A percentile compares a stretch with the other conserved stretches of the same genome.
phyloP scores from a whole-genome alignment of 2,888 invertebrate species.

The Cephalotes varians region DNA sequence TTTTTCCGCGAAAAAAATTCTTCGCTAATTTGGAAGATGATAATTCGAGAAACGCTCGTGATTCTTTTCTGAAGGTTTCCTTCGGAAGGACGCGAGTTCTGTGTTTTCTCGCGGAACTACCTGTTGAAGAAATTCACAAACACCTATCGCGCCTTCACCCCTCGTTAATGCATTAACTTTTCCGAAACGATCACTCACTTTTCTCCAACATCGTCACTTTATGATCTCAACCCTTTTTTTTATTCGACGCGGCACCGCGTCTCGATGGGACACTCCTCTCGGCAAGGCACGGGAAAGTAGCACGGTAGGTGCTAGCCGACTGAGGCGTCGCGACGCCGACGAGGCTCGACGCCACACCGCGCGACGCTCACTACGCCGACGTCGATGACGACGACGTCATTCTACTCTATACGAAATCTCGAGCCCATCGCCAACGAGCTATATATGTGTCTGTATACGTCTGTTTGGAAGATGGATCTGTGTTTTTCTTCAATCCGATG shows the following conservation, averaged over 20 bases:
- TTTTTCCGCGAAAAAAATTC: not conserved
- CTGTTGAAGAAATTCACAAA: slow-evolving; percentile 68
- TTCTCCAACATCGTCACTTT: slow-evolving; percentile 80
- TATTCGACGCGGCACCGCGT: slow-evolving; percentile 6
- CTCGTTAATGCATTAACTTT: slow-evolving; percentile 1
- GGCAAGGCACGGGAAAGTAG: slow-evolving; percentile 41
- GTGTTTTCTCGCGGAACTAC: slow-evolving; percentile 57
- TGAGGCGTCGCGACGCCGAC: slow-evolving; percentile 83
- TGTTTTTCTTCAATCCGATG: not conserved
- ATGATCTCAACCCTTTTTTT: slow-evolving; percentile 8
- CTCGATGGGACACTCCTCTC: slow-evolving; percentile 34
- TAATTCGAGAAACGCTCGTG: not conserved
- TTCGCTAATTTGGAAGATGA: not conserved
- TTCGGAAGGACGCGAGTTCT: slow-evolving; percentile 1
- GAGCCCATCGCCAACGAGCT: slow-evolving; percentile 25
- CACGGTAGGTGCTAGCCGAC: slow-evolving; percentile 79
- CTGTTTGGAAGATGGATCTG: not conserved
- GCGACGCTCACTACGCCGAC: slow-evolving; percentile 52
- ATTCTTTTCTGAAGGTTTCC: not conserved
- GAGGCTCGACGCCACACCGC: slow-evolving; percentile 56
- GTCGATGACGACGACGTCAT: slow-evolving; percentile 34
- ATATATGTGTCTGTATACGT: not conserved
- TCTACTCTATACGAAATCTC: slow-evolving; percentile 14
- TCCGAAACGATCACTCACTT: slow-evolving; percentile 80
- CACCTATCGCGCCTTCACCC: not conserved